Evolutionary conservation across 2,888 invertebrate species (phyloP), one percentile per base, ranked within the genome.

Genomic region (Steinernema hermaphroditum): DNA sequence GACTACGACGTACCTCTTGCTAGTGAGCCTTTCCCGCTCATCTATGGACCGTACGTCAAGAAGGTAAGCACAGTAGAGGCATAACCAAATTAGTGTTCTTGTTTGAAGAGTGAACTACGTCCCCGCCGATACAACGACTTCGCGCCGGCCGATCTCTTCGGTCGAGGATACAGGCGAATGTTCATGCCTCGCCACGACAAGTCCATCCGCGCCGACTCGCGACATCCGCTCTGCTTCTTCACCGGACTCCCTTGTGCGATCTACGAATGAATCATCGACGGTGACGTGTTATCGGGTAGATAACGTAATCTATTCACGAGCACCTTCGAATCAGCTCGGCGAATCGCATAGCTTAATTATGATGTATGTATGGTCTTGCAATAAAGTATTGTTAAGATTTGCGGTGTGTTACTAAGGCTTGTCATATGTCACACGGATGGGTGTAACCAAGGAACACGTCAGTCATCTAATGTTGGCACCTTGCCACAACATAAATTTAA

Each of bases 201-300:
- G 34, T 16, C 29, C 12, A 62, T 62, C 62, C 29, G 62, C 14
- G 34, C 62, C 29, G 62, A 62, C 32, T 62, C 62, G 1, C 22
- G 27, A 34, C 62, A 62, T 29, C 62, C 62, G 32, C 62, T 62
- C 29, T 62, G 62, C 34, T 62, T 62, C n/a, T 62, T 62, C 62
- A 62, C 62, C n/a, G 62, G 62, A 62, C 62, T 62, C 32, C 62
- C 62, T 12, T 62, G 62, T n/a, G 27, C 62, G 29, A 62, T 62
- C 14, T 62, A 62, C 62, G 16, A 62, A 16, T 34, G n/a, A n/a
- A 2, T 16, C 32, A 14, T 9, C 46, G 46, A 4, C 32, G 6
- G 22, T 62, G 14, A n/a, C 62, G 32, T 29, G 29, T 32, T 29
- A 62, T 34, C 32, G 62, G 62, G 62, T 62, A 62, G 62, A 32